A percentile compares a stretch with the other conserved stretches of the same genome.
Conservation (phyloP, 2,113 vertebrate species). For the Suncus etruscus region DNA sequence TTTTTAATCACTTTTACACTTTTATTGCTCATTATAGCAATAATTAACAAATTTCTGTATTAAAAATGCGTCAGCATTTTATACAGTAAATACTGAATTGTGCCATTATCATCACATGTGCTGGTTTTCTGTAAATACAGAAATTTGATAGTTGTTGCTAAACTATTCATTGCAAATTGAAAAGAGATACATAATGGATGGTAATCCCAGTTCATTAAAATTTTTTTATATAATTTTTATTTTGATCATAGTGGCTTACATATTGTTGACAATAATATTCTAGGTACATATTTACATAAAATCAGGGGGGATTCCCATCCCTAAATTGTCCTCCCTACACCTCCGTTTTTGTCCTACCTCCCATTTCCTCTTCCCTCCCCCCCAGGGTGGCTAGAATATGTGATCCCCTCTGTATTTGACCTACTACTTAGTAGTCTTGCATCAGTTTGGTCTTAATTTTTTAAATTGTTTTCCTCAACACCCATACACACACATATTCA, state of each 20-base stretch:
- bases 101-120: constrained; percentile 82
- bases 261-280: too few species aligned
- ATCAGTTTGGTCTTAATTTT: too few species aligned
- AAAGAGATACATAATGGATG: constrained; percentile 86
- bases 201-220: constrained; percentile 86
- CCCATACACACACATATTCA: not conserved
- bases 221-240: not conserved
- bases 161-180: constrained; percentile 85
- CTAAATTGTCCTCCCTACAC: too few species aligned
- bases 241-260: too few species aligned
- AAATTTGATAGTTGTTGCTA: constrained; percentile 86
- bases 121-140: constrained; percentile 84
- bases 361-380: too few species aligned
- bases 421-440: too few species aligned
- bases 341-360: too few species aligned
- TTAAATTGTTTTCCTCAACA: too few species aligned
- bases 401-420: too few species aligned
- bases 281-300: too few species aligned
- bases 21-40: constrained; percentile 82
- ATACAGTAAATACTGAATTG: constrained; percentile 74
- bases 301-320: too few species aligned
- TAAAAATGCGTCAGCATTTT: constrained; percentile 80
- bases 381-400: too few species aligned
- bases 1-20: constrained; percentile 71
- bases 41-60: constrained; percentile 84